Evolutionary conservation across 2,113 vertebrate genomes (phyloP).

Genomic region (Sturnira hondurensis): DNA sequence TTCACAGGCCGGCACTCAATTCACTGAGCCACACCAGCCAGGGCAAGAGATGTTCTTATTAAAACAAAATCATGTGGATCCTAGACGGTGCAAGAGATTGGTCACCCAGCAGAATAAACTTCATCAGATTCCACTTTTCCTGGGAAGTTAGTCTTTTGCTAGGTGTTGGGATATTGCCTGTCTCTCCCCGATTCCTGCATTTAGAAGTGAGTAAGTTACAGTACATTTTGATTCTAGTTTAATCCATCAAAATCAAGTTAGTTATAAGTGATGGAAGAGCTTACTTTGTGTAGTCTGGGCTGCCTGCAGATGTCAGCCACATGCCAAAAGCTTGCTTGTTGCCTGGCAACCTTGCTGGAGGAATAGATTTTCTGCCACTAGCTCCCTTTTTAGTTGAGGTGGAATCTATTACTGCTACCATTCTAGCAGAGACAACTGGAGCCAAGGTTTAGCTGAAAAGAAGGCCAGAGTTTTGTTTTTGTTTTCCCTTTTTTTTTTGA

Average conservation of each 20-base stretch:
- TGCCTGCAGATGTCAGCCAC: constrained; percentile 80
- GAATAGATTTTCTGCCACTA: constrained; percentile 85
- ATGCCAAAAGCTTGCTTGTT: constrained; percentile 85
- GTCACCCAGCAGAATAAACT: background rate
- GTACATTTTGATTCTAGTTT: constrained; percentile 81
- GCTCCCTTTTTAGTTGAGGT: constrained; percentile 75
- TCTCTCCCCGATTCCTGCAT: constrained; percentile 71
- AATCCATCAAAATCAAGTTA: constrained; percentile 90
- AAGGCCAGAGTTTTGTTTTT: background rate
- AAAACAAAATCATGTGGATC: background rate
- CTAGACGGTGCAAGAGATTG: background rate
- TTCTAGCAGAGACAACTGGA: constrained; percentile 19
- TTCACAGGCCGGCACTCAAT: too few relatives aligned
- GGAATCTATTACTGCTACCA: constrained; percentile 66
- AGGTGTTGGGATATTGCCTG: constrained; percentile 62
- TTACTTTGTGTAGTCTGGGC: constrained; percentile 66
- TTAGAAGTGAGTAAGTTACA: constrained; percentile 48
- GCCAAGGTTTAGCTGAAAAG: constrained; percentile 17
- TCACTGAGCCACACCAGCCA: too few relatives aligned
- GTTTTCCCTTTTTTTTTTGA: constrained; percentile 19
- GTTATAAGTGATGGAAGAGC: constrained; percentile 81
- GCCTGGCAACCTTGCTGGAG: constrained; percentile 85
- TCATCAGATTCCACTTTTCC: background rate
- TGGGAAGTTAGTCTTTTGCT: constrained; percentile 32
- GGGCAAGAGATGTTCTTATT: background rate